Base-by-base conservation (phyloP, 2,888 invertebrate species). In the Laspeyria flexula region DNA sequence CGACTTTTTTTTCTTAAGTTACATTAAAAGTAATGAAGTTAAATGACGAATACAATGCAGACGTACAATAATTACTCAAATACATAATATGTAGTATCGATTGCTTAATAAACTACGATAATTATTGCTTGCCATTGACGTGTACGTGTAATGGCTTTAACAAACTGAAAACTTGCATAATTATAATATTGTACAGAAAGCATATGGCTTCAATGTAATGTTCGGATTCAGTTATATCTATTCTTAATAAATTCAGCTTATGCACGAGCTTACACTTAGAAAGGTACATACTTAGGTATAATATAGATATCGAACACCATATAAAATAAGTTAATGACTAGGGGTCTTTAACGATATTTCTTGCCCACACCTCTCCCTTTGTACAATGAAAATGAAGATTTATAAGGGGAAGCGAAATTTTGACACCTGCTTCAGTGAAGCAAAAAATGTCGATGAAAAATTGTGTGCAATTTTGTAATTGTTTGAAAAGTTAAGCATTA, bases 301-400 rank as follows among this genome's bases (percentile, higher is more conserved):
- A 3, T 7, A 13, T 29, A 50, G 37, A 60, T 53, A 43, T 65
- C 54, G 51, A 65, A 65, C 52, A 46, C 38, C 50, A 15, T 55
- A 65, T 55, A 64, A 73, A 65, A 60, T 55, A 71, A 67, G 66
- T 60, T 60, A 65, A 69, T 65, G 55, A 60, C 56, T 58, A 52
- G 55, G 64, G 52, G 60, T 65, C 60, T 59, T 55, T 56, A 49
- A 63, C 62, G 68, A 69, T 69, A 65, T 65, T 56, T 45, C 50
- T 47, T 50, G 52, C 59, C 60, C 57, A 59, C 45, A 35, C 30
- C 59, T 52, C 53, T 57, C 47, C 53, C 63, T 60, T 59, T 60
- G 56, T 58, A 54, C 60, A 70, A 68, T 66, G 63, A 69, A 71
- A 74, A 69, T 72, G 66, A 65, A 72, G 67, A 72, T 71, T 65